A percentile compares a stretch with the other conserved stretches of the same genome.
phyloP scores from a whole-genome alignment of 2,797 vertebrate genomes.

The Miichthys miiuy region DNA sequence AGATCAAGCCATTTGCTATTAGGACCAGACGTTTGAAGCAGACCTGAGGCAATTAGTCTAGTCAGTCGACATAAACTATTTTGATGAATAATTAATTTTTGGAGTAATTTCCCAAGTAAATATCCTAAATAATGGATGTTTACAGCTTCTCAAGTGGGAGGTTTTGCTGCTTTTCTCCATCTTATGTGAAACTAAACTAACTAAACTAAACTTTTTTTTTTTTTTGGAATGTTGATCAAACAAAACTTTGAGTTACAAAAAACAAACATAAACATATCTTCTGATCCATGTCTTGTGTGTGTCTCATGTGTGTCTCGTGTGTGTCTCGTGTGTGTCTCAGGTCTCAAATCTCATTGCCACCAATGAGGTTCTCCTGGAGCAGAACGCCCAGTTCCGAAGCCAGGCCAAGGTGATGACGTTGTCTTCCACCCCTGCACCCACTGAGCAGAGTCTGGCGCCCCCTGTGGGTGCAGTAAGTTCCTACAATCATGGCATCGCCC shows the following conservation, averaged over 20 bases:
- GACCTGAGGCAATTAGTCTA: background rate
- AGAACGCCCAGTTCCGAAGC: constrained; percentile 97
- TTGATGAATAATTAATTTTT: background rate
- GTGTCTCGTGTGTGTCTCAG: constrained; percentile 71
- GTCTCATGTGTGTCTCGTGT: background rate
- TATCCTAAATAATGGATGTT: background rate
- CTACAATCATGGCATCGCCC: constrained; percentile 97
- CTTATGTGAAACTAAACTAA: too few species aligned
- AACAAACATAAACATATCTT: background rate
- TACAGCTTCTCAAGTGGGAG: background rate
- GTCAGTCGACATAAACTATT: background rate
- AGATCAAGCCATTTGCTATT: background rate
- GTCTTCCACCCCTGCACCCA: constrained; percentile 90
- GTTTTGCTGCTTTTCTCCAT: background rate
- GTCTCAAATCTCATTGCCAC: constrained; percentile 96
- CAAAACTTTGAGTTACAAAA: too few species aligned
- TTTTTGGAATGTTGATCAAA: too few species aligned
- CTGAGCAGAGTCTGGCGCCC: constrained; percentile 92
- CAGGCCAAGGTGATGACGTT: constrained; percentile 97
- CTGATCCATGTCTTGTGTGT: constrained; percentile 20
- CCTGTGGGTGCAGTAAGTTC: constrained; percentile 93
- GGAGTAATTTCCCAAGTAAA: background rate
- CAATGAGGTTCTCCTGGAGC: constrained; percentile 98
- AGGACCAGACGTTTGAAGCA: background rate
- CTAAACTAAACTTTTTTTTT: too few species aligned